Base-by-base conservation (phyloP, 2,888 invertebrate species). In the Petrolisthes cinctipes region DNA sequence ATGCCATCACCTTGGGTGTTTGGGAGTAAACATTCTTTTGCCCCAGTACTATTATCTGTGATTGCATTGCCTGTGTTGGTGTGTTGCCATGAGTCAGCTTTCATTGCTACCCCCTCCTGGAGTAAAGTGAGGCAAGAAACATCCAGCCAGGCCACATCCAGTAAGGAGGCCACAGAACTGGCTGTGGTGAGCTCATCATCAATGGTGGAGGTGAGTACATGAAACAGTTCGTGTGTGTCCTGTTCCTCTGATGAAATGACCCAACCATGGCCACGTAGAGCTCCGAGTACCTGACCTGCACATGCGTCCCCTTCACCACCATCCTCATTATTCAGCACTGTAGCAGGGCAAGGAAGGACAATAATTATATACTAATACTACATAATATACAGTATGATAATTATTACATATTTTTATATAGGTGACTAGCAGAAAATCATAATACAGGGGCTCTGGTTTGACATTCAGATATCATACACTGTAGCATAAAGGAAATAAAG, bases 221-320 rank as follows among this genome's bases (percentile, higher is more conserved):
- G 97, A 91, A 98, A 95, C 83, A 99, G 93, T 93, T 99, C 98
- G 92, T 98, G 98, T 0, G 98, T 97, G 93, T 99, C 99, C 93
- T 98, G 96, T 93, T 98, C 97, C 91, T 97, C 97, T 51, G 96
- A 95, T 0, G 97, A 96, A 91, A 98, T 97, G 80, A 96, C 95
- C 97, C 98, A 98, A 20, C 97, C 95, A 0, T 96, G 94, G 2
- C 95, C 94, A 51, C 95, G 94, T 6, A 98, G 93, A 0, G 97
- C 95, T 90, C 95, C 95, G 91, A 97, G 94, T 14, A 97, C 95
- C 0, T 94, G 94, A 5, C 94, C 94, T 0, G 96, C 95, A 0
- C 95, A 94, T 91, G 94, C 94, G 14, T 94, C 94, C 91, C 94
- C 93, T 79, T 89, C 92, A 53, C 57, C 37, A 23, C 57, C 82